Evolutionary conservation across 1,140 invertebrate genomes (phyloP), one percentile per base, ranked within the genome.

Genomic region (Acyrthosiphon pisum): DNA sequence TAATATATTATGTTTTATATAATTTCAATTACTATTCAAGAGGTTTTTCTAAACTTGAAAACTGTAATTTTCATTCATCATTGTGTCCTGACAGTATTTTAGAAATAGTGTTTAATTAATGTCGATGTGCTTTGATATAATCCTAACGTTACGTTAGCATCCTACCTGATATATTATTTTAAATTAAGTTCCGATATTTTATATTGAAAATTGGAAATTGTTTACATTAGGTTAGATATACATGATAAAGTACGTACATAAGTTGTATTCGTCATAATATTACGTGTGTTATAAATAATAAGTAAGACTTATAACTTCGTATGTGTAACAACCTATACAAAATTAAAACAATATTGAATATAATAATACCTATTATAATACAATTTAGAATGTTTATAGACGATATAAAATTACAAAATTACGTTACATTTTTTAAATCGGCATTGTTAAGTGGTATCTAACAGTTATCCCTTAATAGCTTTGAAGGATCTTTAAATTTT

Each of bases 391-490:
- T n/a, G 2, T 68, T 60, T 68, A n/a, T 14, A n/a, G 11, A n/a
- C 30, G 1, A 68, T n/a, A n/a, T n/a, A n/a, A n/a, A n/a, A n/a
- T n/a, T n/a, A n/a, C n/a, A n/a, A n/a, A n/a, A n/a, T n/a, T n/a
- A 14, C 14, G n/a, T 4, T n/a, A n/a, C 0, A 68, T n/a, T 68
- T 30, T 56, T 60, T 60, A 3, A 56, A 60, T 60, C 56, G 20
- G 26, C 0, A 20, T 1, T 9, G 1, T 26, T 26, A 8, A 11
- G 2, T 30, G n/a, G 3, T 11, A 14, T 4, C 4, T 6, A n/a
- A 18, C 60, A n/a, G 11, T 68, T n/a, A 68, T n/a, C n/a, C 11
- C 18, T n/a, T n/a, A 68, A 68, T n/a, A n/a, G 6, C 4, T 14
- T 18, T 68, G 26, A 30, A 0, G 23, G 6, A 60, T 60, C 9